Evolutionary conservation across 2,113 vertebrate genomes (phyloP).

Genomic region (Rhinoptilus africanus): DNA sequence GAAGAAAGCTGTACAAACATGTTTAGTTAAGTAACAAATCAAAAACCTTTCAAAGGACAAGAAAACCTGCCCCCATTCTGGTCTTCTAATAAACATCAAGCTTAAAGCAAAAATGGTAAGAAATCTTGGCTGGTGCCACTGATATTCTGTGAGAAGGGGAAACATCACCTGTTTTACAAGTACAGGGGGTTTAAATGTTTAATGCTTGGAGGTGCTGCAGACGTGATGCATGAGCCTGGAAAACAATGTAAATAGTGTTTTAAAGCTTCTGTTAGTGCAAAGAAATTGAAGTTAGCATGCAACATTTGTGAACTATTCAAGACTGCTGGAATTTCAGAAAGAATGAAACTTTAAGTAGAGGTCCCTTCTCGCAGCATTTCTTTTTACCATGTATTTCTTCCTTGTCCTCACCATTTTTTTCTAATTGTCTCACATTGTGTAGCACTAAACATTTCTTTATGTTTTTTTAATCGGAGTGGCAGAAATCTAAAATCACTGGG

Average conservation of each 20-base stretch:
- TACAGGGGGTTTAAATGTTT: neutral
- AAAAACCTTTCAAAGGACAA: slow-evolving; percentile 44
- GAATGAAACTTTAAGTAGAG: neutral
- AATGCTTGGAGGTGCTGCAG: neutral
- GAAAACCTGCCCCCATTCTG: slow-evolving; percentile 5
- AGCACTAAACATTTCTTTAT: neutral
- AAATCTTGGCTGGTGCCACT: neutral
- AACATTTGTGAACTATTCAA: neutral
- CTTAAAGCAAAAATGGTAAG: slow-evolving; percentile 4
- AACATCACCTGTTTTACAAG: neutral
- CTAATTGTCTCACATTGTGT: neutral
- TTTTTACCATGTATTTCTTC: neutral
- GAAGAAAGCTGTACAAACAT: slow-evolving; percentile 49
- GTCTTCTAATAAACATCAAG: slow-evolving; percentile 52
- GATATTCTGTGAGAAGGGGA: neutral
- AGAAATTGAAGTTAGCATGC: slow-evolving; percentile 6
- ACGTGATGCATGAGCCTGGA: neutral
- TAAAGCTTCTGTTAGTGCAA: neutral
- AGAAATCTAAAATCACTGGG: neutral
- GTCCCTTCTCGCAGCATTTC: neutral
- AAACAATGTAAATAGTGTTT: slow-evolving; percentile 36
- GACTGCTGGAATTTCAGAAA: neutral
- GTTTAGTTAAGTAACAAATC: slow-evolving; percentile 66
- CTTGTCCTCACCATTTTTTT: neutral
- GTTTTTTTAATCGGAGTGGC: neutral